Conservation (phyloP, 2,888 invertebrate genomes). For the Metellina segmentata region DNA sequence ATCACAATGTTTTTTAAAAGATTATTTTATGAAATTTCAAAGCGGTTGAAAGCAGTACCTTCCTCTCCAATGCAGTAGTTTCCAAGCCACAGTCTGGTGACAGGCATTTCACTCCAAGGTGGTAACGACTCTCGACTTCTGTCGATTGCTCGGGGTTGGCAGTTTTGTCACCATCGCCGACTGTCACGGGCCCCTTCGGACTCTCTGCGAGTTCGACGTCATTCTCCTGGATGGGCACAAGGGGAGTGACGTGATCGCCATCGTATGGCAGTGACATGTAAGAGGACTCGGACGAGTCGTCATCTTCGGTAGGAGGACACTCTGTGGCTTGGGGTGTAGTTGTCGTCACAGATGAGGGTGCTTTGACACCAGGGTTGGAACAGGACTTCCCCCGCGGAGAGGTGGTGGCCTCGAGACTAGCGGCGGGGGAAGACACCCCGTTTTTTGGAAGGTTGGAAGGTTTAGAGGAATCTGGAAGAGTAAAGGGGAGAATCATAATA, state of each 20-base stretch:
- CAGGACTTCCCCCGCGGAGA: conserved; percentile 73
- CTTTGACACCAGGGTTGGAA: conserved; percentile 49
- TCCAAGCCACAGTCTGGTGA: neutral
- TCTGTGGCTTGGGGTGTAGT: neutral
- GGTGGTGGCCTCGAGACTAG: conserved; percentile 72
- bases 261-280: conserved; percentile 52
- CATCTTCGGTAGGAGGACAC: conserved; percentile 12
- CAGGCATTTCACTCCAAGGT: neutral
- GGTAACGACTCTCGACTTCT: neutral
- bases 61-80: too few relatives aligned
- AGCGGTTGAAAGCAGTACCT: too few relatives aligned
- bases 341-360: neutral
- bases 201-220: neutral
- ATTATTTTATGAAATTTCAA: too few relatives aligned
- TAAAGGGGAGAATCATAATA: neutral
- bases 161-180: neutral
- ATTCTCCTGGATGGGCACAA: neutral
- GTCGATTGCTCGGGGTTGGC: neutral
- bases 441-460: conserved; percentile 71
- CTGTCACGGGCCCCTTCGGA: neutral
- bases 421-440: conserved; percentile 77
- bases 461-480: conserved; percentile 39
- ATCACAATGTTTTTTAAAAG: too few relatives aligned
- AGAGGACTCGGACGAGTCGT: conserved; percentile 63
- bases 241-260: neutral